phyloP scores from a whole-genome alignment of 2,888 invertebrate genomes.

The Fissipunctia ypsillon region DNA sequence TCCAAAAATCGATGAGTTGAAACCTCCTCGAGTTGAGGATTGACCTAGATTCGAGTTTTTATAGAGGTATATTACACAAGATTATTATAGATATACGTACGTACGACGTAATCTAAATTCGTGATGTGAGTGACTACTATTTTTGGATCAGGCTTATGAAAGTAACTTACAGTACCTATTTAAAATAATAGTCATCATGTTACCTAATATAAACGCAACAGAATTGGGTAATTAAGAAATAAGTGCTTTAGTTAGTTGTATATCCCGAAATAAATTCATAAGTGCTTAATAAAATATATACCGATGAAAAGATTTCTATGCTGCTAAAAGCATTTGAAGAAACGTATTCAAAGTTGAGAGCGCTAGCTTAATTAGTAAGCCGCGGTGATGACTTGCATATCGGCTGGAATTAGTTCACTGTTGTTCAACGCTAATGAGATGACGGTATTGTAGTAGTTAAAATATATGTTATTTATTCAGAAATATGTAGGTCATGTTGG shows the following conservation, averaged over 20 bases:
- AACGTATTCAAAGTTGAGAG: slow-evolving; percentile 45
- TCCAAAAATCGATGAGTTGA: slow-evolving; percentile 24
- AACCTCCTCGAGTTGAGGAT: slow-evolving; percentile 18
- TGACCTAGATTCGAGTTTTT: slow-evolving; percentile 24
- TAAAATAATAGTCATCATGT: neutral
- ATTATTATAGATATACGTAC: neutral
- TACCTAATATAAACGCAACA: neutral
- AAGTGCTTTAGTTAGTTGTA: neutral
- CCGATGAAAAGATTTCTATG: slow-evolving; percentile 29
- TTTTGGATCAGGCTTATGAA: no score
- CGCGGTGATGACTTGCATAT: slow-evolving; percentile 49
- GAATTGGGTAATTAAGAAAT: neutral
- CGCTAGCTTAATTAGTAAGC: slow-evolving; percentile 46
- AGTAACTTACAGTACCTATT: no score
- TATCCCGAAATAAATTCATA: slow-evolving; percentile 8
- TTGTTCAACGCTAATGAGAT: slow-evolving; percentile 35
- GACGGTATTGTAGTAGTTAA: slow-evolving; percentile 1
- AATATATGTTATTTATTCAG: neutral
- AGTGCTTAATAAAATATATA: slow-evolving; percentile 8
- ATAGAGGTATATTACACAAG: slow-evolving; percentile 12
- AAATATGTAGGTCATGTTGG: neutral
- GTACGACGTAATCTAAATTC: neutral
- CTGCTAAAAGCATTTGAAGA: slow-evolving; percentile 52
- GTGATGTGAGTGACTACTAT: neutral
- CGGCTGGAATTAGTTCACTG: slow-evolving; percentile 26